A percentile compares a stretch with the other conserved stretches of the same genome.
phyloP scores from a whole-genome alignment of 2,888 invertebrate genomes.

The Cephus pygmeus region DNA sequence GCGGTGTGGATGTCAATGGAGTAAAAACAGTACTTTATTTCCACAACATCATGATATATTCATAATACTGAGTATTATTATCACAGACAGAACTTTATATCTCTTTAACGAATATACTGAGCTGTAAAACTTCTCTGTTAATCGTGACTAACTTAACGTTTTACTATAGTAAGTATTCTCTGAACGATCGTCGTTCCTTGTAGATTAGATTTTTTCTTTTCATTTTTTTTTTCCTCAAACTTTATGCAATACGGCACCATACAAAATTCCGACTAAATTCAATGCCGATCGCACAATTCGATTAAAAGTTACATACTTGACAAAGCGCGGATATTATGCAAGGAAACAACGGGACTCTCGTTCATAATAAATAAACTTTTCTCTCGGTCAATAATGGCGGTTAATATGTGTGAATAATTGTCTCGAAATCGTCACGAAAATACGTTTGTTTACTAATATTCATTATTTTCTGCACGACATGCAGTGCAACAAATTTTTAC shows the following conservation, averaged over 20 bases:
- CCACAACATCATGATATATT: slow-evolving; percentile 38
- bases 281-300: not conserved
- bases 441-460: not conserved
- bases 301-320: not conserved
- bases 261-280: not conserved
- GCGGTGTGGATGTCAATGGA: slow-evolving; percentile 43
- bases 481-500: not conserved
- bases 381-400: not conserved
- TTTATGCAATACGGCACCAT: not conserved
- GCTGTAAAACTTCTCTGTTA: not conserved
- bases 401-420: not conserved
- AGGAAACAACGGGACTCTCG: not conserved
- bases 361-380: not conserved
- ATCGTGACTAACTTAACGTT: not conserved
- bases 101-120: slow-evolving; percentile 12
- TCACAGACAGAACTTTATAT: slow-evolving; percentile 34
- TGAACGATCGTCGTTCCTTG: not conserved
- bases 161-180: not conserved
- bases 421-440: slow-evolving; percentile 6
- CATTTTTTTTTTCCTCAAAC: not conserved
- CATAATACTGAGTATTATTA: slow-evolving; percentile 43
- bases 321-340: not conserved
- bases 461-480: not conserved
- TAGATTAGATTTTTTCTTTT: not conserved
- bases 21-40: slow-evolving; percentile 49